Evolutionary conservation across 2,113 vertebrate species (phyloP), one percentile per base, ranked within the genome.

Genomic region (Notarius quadriscutis): DNA sequence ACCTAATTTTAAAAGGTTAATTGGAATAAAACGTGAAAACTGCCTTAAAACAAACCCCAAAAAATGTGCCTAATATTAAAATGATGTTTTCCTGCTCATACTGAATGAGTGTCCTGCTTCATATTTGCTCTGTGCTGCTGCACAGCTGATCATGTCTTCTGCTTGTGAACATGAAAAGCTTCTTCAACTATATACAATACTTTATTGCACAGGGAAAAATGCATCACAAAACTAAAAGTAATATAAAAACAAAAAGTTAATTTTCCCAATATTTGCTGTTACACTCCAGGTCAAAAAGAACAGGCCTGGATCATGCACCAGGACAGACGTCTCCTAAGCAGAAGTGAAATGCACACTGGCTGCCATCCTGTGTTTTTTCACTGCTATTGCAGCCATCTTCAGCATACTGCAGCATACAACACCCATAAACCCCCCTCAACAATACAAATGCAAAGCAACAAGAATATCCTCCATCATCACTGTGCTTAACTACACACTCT

Each of bases 351-450:
- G 57, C 50, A 58, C 18, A 10, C 20, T 50, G 41, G 7, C 48
- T 84, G 87, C 83, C 88, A 80, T 22, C 88, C 14, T 34, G 89
- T 84, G 90, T 48, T 22, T 0, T 20, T 77, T 51, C 25, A 15
- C 0, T 62, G 81, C 18, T 50, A 79, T 20, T 78, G 63, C 51
- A 87, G 8, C 15, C 17, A 50, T 5, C 6, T 5, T 7, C 18
- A 27, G 22, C 12, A 15, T 6, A 18, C 20, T 50, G 67, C 53
- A n/a, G 7, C 30, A 9, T 11, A 12, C 10, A 67, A 67, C 17
- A 74, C 6, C 17, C 18, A 72, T 1, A 72, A 34, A 3, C 9
- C 14, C 10, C 41, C 7, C 30, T 14, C 62, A n/a, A 51, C 18
- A 77, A 53, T 85, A 65, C 11, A 7, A 69, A 71, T 72, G 14